Base-by-base conservation (phyloP, 2,888 invertebrate species). In the Cabera pusaria region DNA sequence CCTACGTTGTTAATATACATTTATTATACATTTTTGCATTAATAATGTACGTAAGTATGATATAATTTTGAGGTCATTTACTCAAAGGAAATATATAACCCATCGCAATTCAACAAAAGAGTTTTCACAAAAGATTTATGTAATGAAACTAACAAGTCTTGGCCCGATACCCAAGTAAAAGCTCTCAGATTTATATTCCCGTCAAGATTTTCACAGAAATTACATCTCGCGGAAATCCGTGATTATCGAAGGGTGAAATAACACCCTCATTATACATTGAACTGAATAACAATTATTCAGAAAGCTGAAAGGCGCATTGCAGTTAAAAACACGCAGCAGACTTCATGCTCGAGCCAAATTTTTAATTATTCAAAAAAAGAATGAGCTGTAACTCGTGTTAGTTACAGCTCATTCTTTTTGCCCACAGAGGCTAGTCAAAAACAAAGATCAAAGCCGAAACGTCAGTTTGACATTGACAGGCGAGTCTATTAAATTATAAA, bases 401-500 rank as follows among this genome's bases (percentile, higher is more conserved):
- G n/a, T n/a, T n/a, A n/a, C n/a, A n/a, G n/a, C n/a, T n/a, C n/a
- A n/a, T n/a, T n/a, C n/a, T n/a, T n/a, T n/a, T n/a, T n/a, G n/a
- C n/a, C n/a, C n/a, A n/a, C n/a, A n/a, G n/a, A n/a, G n/a, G n/a
- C n/a, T n/a, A n/a, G n/a, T n/a, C n/a, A 37, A 26, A 25, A 28
- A 18, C 20, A 44, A 33, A 46, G 57, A 60, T 61, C 64, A 62
- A 64, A 65, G 58, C 46, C 23, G 9, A 19, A 19, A 56, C 66
- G 64, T 71, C 64, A 51, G 52, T 21, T 25, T 71, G n/a, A n/a
- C n/a, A n/a, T 69, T 74, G 81, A 84, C 82, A 74, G 72, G 51
- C 49, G 64, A 58, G 64, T 67, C 74, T 74, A 81, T 82, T 79
- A 81, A 79, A 83, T 75, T 70, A 74, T 69, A 23, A 74, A 63